Evolutionary conservation across 2,113 vertebrate genomes (phyloP).

Genomic region (Circaetus gallicus): DNA sequence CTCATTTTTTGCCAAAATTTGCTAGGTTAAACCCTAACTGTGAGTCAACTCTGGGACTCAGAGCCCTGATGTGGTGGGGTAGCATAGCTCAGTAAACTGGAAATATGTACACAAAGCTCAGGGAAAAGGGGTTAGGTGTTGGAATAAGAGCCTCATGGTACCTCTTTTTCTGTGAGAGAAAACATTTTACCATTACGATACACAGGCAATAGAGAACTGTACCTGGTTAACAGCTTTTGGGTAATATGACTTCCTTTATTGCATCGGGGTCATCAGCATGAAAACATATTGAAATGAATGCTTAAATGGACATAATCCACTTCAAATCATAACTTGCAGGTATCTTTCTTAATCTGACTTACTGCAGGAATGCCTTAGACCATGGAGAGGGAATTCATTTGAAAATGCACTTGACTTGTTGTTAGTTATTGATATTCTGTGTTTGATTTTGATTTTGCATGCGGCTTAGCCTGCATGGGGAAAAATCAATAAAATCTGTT

Average conservation of each 20-base stretch:
- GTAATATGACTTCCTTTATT: neutral
- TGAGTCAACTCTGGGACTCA: neutral
- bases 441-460: conserved; percentile 55
- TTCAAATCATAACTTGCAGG: conserved; percentile 1
- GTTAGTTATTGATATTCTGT: conserved; percentile 45
- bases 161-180: neutral
- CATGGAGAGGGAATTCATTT: conserved; percentile 1
- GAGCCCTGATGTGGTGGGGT: neutral
- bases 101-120: neutral
- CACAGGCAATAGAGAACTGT: neutral
- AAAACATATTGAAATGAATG: neutral
- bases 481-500: conserved; percentile 61
- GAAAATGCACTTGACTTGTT: conserved; percentile 38
- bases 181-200: neutral
- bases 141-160: neutral
- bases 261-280: neutral
- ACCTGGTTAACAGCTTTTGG: neutral
- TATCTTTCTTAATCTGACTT: neutral
- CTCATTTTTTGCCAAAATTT: neutral
- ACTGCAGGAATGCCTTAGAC: neutral
- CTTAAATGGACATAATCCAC: neutral
- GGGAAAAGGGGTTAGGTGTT: neutral
- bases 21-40: neutral
- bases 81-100: neutral
- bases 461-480: conserved; percentile 1